Evolutionary conservation across 2,888 invertebrate genomes (phyloP), one percentile per base, ranked within the genome.

Genomic region (Phengaris alcon): DNA sequence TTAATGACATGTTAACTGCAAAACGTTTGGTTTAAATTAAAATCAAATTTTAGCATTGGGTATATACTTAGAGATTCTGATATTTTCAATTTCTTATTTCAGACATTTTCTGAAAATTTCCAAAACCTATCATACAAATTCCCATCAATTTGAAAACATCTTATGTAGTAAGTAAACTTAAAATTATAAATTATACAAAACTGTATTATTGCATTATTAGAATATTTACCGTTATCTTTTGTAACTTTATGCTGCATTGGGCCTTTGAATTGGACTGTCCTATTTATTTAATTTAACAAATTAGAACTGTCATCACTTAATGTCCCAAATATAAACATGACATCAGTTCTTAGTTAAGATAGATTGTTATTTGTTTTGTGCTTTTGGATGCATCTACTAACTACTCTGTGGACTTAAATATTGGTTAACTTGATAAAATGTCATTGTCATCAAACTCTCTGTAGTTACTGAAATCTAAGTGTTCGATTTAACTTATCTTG

Each of bases 271-370:
- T 54, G 12, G 52, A 44, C 35, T 52, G 72, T 52, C 52, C 72
- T 54, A 72, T 72, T 54, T 54, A 54, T 72, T 72, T 54, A 54
- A 72, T 72, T 72, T 54, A 52, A 72, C 72, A 72, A 72, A 52
- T 52, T 54, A 22, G 54, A 48, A 52, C 54, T 52, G 72, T 72
- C 72, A 52, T 48, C 70, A 22, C 54, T 72, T 52, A 52, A 70
- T 51, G 22, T 15, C 35, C 72, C 35, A 22, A 72, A 72, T 72
- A 52, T 72, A 54, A 72, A 72, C 72, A 72, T 72, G 72, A 72
- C 72, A 72, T 72, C 72, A 72, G 12, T 35, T 22, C 51, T 52
- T 52, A 12, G 13, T 52, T 13, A 52, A 12, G 35, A 72, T 15
- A 12, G 13, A 54, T 52, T 72, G 51, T 72, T 35, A 72, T 72